These are phyloP conservation scores for Zoroaster sp. DNA, from an alignment of 53 echinoderm and acorn worm genomes.

Conservation along the genomic window DNA sequence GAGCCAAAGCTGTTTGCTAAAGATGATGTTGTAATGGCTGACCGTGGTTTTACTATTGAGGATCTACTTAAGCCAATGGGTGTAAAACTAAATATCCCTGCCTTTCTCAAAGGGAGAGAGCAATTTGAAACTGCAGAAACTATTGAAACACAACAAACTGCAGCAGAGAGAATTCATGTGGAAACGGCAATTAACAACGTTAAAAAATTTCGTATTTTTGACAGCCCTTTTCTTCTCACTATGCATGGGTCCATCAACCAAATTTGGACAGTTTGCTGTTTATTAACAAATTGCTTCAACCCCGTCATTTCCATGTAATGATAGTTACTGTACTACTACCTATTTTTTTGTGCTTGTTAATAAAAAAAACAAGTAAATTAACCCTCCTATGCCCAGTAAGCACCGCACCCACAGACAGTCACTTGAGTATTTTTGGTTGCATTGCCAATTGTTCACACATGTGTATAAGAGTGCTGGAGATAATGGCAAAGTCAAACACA, in stretches of 20 bases:
- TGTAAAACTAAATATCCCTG: background rate
- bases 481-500: too few relatives aligned
- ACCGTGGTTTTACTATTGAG: constrained; percentile 24
- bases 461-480: too few relatives aligned
- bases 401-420: too few relatives aligned
- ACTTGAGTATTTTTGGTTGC: too few relatives aligned
- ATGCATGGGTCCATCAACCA: constrained; percentile 34
- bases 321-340: too few relatives aligned
- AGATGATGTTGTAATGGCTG: constrained; percentile 35
- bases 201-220: constrained; percentile 29
- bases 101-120: background rate
- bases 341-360: too few relatives aligned
- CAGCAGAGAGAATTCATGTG: constrained; percentile 13
- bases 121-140: constrained; percentile 8
- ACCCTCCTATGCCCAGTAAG: too few relatives aligned
- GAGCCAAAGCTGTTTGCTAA: constrained; percentile 2
- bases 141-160: background rate
- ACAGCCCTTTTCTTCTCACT: background rate
- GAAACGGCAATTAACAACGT: constrained; percentile 18
- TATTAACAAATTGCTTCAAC: constrained; percentile 21
- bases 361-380: too few relatives aligned
- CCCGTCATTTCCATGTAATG: background rate
- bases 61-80: background rate
- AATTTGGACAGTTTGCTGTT: constrained; percentile 21
- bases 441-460: too few relatives aligned